Evolutionary conservation across 1,140 invertebrate genomes (phyloP).

Genomic region (Phortica variegata): DNA sequence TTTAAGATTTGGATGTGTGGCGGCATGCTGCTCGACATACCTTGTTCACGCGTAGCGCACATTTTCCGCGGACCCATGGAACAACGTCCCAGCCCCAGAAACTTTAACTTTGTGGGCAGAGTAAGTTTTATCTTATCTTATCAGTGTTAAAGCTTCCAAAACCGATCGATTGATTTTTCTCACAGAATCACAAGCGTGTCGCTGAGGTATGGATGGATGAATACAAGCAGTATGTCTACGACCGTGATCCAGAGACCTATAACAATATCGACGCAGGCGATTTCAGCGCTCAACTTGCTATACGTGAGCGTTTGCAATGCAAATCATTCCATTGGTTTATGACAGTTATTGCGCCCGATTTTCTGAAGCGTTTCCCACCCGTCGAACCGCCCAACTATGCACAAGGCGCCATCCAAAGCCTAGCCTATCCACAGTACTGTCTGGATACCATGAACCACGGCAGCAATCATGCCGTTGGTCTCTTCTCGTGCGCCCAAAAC

Average conservation of each 20-base stretch:
- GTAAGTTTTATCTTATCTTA: conserved; percentile 15
- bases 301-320: conserved; percentile 70
- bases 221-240: conserved; percentile 75
- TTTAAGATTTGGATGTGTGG: conserved; percentile 92
- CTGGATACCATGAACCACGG: conserved; percentile 71
- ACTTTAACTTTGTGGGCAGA: conserved; percentile 50
- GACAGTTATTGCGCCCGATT: conserved; percentile 77
- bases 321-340: conserved; percentile 86
- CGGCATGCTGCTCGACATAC: conserved; percentile 86
- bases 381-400: conserved; percentile 74
- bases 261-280: conserved; percentile 68
- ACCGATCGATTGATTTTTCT: conserved; percentile 7
- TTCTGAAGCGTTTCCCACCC: conserved; percentile 73
- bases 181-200: conserved; percentile 74
- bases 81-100: conserved; percentile 81
- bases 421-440: conserved; percentile 68
- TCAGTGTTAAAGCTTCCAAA: background rate
- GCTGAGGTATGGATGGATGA: conserved; percentile 92
- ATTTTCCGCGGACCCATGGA: conserved; percentile 69
- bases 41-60: conserved; percentile 95
- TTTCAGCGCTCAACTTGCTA: conserved; percentile 66
- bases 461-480: conserved; percentile 66
- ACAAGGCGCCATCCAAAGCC: conserved; percentile 69
- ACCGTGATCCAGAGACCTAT: conserved; percentile 64
- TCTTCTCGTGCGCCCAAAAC: conserved; percentile 38